A percentile compares a stretch with the other conserved stretches of the same genome.
Evolutionary conservation across 2,888 invertebrate genomes (phyloP).

Genomic region (Amblyteles armatorius): DNA sequence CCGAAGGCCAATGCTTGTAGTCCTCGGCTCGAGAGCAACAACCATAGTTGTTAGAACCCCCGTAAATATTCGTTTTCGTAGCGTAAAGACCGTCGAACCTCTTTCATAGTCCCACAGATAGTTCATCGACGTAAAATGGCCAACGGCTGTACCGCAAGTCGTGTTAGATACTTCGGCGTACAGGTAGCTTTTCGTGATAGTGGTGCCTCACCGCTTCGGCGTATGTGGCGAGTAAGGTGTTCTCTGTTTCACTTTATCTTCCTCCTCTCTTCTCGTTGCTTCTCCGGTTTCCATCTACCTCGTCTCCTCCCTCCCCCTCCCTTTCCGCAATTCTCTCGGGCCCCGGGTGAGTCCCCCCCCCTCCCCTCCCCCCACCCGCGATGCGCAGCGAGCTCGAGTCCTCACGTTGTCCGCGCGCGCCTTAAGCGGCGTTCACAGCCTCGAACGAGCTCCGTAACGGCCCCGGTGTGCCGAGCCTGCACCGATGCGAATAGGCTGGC

Average conservation of each 20-base stretch:
- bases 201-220: constrained; percentile 34
- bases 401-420: constrained; percentile 36
- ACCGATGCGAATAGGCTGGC: constrained; percentile 27
- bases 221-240: constrained; percentile 38
- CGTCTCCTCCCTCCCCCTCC: background rate
- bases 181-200: constrained; percentile 53
- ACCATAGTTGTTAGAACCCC: too few species aligned
- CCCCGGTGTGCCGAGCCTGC: constrained; percentile 34
- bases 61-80: background rate
- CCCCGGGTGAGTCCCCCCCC: constrained; percentile 34
- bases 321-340: constrained; percentile 30
- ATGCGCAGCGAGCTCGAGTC: constrained; percentile 20
- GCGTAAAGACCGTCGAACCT: background rate
- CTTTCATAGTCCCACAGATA: background rate
- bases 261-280: constrained; percentile 21
- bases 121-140: constrained; percentile 6
- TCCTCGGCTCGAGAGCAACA: too few species aligned
- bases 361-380: background rate
- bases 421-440: constrained; percentile 63
- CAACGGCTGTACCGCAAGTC: constrained; percentile 25
- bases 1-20: too few species aligned
- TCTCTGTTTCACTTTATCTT: constrained; percentile 52
- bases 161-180: constrained; percentile 14
- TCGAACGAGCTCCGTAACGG: constrained; percentile 41
- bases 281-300: constrained; percentile 59